Evolutionary conservation across 2,797 vertebrate species (phyloP).

Genomic region (Linurgus olivaceus): DNA sequence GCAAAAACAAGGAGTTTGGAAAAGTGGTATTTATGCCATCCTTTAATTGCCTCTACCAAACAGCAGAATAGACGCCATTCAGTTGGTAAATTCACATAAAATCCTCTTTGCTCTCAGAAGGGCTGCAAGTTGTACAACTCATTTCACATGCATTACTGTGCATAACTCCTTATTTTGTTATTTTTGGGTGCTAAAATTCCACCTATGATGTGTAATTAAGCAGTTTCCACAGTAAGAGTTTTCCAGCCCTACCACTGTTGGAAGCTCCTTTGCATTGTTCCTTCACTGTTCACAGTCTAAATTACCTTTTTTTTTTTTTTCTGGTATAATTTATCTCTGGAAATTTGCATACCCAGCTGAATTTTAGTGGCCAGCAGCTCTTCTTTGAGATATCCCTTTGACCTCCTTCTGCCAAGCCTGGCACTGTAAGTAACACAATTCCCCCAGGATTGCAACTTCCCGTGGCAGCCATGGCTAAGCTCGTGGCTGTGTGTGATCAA

Average conservation of each 20-base stretch:
- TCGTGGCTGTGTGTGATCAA: neutral
- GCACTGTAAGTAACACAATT: neutral
- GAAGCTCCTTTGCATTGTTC: neutral
- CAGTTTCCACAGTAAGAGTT: neutral
- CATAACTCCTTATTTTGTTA: neutral
- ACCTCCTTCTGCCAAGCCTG: neutral
- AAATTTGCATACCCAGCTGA: neutral
- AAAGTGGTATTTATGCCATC: neutral
- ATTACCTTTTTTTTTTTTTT: neutral
- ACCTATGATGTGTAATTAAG: neutral
- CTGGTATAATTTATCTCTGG: neutral
- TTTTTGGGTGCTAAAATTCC: neutral
- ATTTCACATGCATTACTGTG: neutral
- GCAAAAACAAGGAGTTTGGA: neutral
- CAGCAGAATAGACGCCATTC: neutral
- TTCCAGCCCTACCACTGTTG: neutral
- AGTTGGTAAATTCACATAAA: neutral
- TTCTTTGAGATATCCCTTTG: neutral
- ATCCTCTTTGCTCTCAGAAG: neutral
- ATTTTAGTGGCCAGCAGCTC: neutral
- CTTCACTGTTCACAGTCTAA: neutral
- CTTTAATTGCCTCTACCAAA: neutral
- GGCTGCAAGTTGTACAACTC: neutral
- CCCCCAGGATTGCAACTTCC: neutral
- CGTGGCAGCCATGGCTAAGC: constrained; percentile 30